Conservation (phyloP, 2,797 vertebrate species). For the Aratinga solstitialis region DNA sequence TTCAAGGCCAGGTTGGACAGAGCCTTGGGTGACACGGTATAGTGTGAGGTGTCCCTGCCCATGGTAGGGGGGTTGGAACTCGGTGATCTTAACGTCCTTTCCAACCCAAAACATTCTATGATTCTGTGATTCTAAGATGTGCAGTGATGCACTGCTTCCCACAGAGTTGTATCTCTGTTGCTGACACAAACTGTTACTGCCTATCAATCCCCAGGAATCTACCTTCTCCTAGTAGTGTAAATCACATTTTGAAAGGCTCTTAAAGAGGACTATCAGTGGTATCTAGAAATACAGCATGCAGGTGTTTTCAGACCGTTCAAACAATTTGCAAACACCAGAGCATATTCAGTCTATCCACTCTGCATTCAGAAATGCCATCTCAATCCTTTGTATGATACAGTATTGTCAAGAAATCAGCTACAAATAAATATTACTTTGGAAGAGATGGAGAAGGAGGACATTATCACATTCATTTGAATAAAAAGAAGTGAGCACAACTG, state of each 20-base stretch:
- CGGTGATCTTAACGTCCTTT: not conserved
- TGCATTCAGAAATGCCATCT: not conserved
- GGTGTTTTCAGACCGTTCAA: not conserved
- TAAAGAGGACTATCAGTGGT: not conserved
- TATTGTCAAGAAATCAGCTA: conserved; percentile 41
- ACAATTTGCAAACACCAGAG: not conserved
- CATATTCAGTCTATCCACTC: not conserved
- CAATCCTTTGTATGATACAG: not conserved
- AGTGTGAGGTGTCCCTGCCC: not conserved
- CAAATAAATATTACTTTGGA: conserved; percentile 46
- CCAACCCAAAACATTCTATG: not conserved
- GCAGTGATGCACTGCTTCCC: not conserved
- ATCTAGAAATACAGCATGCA: not conserved
- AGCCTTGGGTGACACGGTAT: not conserved
- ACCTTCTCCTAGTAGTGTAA: not conserved
- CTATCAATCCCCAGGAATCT: not conserved
- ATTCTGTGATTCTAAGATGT: not conserved
- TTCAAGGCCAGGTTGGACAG: not conserved
- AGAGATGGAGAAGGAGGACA: conserved; percentile 41
- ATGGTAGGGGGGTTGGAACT: not conserved
- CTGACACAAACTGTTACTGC: not conserved
- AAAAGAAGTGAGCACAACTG: conserved; percentile 26
- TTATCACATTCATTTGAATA: conserved; percentile 62
- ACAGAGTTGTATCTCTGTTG: not conserved
- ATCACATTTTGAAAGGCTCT: not conserved